phyloP scores from a whole-genome alignment of 2,888 invertebrate species.

The Lithophane semibrunnea region DNA sequence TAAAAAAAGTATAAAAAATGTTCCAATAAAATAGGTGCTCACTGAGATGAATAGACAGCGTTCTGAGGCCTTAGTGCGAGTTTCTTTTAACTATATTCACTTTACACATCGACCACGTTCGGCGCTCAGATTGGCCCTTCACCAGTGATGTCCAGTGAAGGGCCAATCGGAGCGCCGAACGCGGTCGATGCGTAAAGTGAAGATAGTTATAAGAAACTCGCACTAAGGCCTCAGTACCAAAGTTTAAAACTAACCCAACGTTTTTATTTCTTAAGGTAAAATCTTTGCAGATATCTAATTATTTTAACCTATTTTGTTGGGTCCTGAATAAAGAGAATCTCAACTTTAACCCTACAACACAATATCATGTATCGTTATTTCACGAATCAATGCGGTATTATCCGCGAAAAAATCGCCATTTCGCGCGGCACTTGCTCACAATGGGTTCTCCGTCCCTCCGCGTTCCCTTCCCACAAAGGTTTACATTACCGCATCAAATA shows the following conservation, averaged over 20 bases:
- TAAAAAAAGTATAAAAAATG: background rate
- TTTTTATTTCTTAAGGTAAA: background rate
- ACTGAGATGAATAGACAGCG: background rate
- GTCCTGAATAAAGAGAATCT: background rate
- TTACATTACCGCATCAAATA: constrained; percentile 83
- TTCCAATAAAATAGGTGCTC: background rate
- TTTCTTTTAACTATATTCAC: no score
- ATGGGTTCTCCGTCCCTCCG: constrained; percentile 62
- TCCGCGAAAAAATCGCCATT: constrained; percentile 39
- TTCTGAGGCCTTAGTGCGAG: no score
- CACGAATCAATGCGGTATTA: constrained; percentile 48
- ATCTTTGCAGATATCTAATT: background rate
- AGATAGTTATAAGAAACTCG: no score
- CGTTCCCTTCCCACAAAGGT: constrained; percentile 71
- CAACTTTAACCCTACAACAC: constrained; percentile 8
- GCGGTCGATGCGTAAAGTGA: no score
- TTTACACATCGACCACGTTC: no score
- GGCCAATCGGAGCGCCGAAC: no score
- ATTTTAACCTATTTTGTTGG: background rate
- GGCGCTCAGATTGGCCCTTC: no score
- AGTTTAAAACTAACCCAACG: background rate
- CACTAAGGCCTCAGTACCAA: no score
- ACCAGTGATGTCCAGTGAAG: no score
- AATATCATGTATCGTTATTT: constrained; percentile 45
- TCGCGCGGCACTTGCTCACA: constrained; percentile 59